Conservation (phyloP, 1,140 invertebrate genomes). For the Dendroctonus valens region DNA sequence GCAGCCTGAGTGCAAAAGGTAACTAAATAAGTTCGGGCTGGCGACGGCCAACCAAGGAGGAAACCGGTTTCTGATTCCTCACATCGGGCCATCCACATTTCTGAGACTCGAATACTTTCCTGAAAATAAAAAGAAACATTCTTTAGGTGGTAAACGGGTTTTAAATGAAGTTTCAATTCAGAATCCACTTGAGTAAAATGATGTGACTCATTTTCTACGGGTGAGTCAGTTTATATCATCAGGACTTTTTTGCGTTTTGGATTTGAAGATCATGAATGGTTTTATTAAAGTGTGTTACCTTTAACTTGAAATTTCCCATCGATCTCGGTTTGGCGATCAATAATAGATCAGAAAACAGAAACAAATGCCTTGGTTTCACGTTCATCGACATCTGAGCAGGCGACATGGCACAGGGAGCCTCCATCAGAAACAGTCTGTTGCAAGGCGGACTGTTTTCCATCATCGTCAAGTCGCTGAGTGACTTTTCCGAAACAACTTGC, state of each 20-base stretch:
- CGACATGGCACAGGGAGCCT: conserved; percentile 64
- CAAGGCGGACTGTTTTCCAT: conserved; percentile 43
- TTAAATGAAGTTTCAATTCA: too few species aligned
- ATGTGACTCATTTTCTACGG: too few species aligned
- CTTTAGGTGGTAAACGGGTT: neutral
- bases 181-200: too few species aligned
- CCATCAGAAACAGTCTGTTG: conserved; percentile 72
- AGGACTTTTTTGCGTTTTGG: too few species aligned
- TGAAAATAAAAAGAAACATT: conserved; percentile 20
- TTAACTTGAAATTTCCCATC: conserved; percentile 80
- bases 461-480: conserved; percentile 41
- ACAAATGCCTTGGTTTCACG: conserved; percentile 71
- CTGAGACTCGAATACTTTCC: conserved; percentile 77
- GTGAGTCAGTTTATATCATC: too few species aligned
- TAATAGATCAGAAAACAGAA: conserved; percentile 84
- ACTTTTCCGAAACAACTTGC: conserved; percentile 46
- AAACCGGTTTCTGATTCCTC: conserved; percentile 75
- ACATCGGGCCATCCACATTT: conserved; percentile 70
- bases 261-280: too few species aligned
- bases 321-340: conserved; percentile 77
- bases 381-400: conserved; percentile 54
- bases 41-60: conserved; percentile 85
- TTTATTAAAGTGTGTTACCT: conserved; percentile 46
- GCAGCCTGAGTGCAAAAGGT: conserved; percentile 60
- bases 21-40: conserved; percentile 74